Evolutionary conservation across 2,888 invertebrate genomes (phyloP), one percentile per base, ranked within the genome.

Genomic region (Apotomis turbidana): DNA sequence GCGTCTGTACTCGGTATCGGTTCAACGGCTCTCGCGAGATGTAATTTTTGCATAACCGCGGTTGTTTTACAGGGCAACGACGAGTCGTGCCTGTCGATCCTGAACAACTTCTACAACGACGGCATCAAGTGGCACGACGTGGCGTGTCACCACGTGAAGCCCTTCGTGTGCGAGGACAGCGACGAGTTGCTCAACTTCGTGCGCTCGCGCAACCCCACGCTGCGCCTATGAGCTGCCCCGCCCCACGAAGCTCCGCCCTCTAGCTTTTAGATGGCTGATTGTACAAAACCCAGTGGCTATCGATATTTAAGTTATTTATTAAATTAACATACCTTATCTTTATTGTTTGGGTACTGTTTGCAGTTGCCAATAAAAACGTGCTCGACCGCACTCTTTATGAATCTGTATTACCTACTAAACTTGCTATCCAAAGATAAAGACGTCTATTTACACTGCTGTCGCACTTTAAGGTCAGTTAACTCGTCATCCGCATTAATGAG

Each of bases 21-120:
- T 74, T 68, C 63, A 68, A 68, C 71, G 68, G 52, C 60, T 57
- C 38, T 10, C 36, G 38, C 58, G 54, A 3, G 51, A 13, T 61
- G 44, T 68, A 60, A 12, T 54, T 52, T 41, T 54, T 68, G 55
- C 68, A 59, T 68, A 67, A 67, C 10, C 57, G 66, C 41, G 63
- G 63, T 75, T 68, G 44, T 69, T 57, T 60, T 63, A 64, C 89
- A 96, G 96, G 97, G 97, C 78, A 97, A 97, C 85, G 98, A 98
- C 86, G 98, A 98, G 92, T 97, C 97, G 57, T 98, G 98, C 86
- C 87, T 98, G 82, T 96, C 97, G 70, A 97, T 98, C 80, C 92
- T 98, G 84, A 98, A 98, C 94, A 97, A 98, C 90, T 97, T 98
- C 95, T 98, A 98, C 94, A 97, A 96, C 85, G 97, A 97, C 85